Evolutionary conservation across 2,888 invertebrate species (phyloP).

Genomic region (Toxonevra muliebris): DNA sequence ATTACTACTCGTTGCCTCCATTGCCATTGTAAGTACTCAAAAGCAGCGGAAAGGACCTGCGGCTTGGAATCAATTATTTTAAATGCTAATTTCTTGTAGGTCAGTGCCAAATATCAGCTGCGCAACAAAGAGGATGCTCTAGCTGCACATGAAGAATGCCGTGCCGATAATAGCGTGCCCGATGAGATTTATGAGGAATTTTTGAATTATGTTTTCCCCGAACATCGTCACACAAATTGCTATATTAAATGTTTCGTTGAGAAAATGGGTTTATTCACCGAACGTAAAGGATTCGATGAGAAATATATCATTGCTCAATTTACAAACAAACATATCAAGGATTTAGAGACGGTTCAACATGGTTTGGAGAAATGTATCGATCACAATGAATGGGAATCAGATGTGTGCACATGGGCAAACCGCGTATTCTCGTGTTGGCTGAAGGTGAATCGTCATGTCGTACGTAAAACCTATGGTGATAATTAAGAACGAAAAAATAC

Average conservation of each 20-base stretch:
- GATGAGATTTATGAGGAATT: conserved; percentile 58
- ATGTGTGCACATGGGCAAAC: conserved; percentile 58
- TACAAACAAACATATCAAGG: conserved; percentile 44
- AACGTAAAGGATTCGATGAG: conserved; percentile 53
- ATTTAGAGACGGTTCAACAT: conserved; percentile 50
- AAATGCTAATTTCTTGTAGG: conserved; percentile 30
- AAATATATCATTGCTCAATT: conserved; percentile 55
- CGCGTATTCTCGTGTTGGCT: conserved; percentile 61
- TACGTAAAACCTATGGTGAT: conserved; percentile 49
- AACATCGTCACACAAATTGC: conserved; percentile 58
- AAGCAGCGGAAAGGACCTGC: conserved; percentile 42
- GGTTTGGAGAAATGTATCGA: conserved; percentile 61
- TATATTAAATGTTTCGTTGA: conserved; percentile 61
- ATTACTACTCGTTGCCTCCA: conserved; percentile 1
- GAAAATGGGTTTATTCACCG: conserved; percentile 58
- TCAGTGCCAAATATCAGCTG: conserved; percentile 49
- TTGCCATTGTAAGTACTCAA: conserved; percentile 50
- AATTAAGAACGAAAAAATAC: neutral
- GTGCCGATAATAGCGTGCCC: conserved; percentile 50
- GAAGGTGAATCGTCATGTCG: conserved; percentile 54
- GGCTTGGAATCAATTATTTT: conserved; percentile 17
- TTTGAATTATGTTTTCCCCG: conserved; percentile 55
- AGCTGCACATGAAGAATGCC: conserved; percentile 56
- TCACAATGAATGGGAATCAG: conserved; percentile 57
- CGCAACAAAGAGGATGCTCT: conserved; percentile 57